Percentiles rank a stretch among this genome's conserved stretches.
Evolutionary conservation across 2,888 invertebrate genomes (phyloP).

Genomic region (Drosophila siamana): DNA sequence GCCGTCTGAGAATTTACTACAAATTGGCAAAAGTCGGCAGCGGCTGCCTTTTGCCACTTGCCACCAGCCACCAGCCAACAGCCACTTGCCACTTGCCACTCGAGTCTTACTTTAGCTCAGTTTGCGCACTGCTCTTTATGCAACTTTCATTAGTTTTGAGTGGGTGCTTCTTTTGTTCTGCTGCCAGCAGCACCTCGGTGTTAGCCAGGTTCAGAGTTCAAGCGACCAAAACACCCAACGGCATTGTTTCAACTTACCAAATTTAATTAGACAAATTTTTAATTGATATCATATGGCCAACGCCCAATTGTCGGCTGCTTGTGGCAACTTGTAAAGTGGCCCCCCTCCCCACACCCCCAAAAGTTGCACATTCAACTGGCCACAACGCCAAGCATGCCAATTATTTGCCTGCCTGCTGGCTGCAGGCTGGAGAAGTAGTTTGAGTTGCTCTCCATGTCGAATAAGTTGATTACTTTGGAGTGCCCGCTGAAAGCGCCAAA

Average conservation of each 20-base stretch:
- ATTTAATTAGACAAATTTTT: slow-evolving; percentile 81
- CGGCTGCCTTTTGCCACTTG: slow-evolving; percentile 14
- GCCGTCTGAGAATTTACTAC: slow-evolving; percentile 72
- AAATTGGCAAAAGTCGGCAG: slow-evolving; percentile 68
- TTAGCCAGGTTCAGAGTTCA: slow-evolving; percentile 58
- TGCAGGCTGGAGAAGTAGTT: not conserved
- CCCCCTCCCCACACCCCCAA: slow-evolving; percentile 12
- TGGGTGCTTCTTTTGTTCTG: slow-evolving; percentile 55
- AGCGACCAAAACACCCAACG: slow-evolving; percentile 65
- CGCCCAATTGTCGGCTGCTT: slow-evolving; percentile 55
- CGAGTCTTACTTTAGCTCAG: slow-evolving; percentile 34
- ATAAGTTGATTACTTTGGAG: slow-evolving; percentile 21
- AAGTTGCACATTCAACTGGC: slow-evolving; percentile 55
- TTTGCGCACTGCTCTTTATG: slow-evolving; percentile 47
- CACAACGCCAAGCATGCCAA: slow-evolving; percentile 41
- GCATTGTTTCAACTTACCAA: slow-evolving; percentile 76
- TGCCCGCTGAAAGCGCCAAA: slow-evolving; percentile 1
- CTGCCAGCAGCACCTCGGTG: not conserved
- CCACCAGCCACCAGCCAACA: slow-evolving; percentile 33
- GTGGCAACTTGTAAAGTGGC: slow-evolving; percentile 36
- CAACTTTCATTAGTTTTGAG: slow-evolving; percentile 71
- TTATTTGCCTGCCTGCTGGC: slow-evolving; percentile 30
- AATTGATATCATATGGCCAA: slow-evolving; percentile 81
- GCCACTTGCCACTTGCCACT: slow-evolving; percentile 38
- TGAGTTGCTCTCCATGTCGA: slow-evolving; percentile 13